Evolutionary conservation across 2,888 invertebrate species (phyloP), one percentile per base, ranked within the genome.

Genomic region (Pyralis farinalis): DNA sequence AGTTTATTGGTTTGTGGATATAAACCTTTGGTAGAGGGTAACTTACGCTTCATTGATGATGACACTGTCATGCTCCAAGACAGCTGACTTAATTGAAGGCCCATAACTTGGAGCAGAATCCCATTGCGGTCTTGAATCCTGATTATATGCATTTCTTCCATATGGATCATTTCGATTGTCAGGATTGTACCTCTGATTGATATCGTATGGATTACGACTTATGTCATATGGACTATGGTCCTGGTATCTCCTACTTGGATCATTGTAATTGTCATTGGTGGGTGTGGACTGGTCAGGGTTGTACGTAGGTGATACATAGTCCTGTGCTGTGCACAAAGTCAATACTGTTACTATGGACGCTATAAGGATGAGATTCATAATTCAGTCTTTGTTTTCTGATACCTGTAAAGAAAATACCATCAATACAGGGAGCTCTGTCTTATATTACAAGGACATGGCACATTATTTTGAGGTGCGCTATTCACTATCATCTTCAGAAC

Each of bases 31-130:
- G n/a, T n/a, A n/a, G n/a, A n/a, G n/a, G n/a, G n/a, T n/a, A n/a
- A 86, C 90, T 90, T 70, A 91, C 91, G 91, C 90, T 65, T 91
- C 90, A 71, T 85, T 87, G 31, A 91, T 90, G 29, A 91, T 90
- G 32, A 90, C 73, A 63, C 82, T 90, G 20, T 88, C 88, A 52
- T 84, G 74, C 42, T 89, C 89, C 34, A 87, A 40, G 7, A 77
- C 64, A 7, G 70, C 69, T 39, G 63, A 61, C 38, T 73, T 75
- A 42, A 53, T 74, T 1, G 81, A 62, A 21, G 70, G 63, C 28
- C 62, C 53, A 33, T 71, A 84, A 3, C 67, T 66, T 9, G 71
- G 63, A 7, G 73, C 58, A 0, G 49, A 58, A 1, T 85, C 85
- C 85, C 85, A 87, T 0, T 68, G 40, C 0, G 82, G 71, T 39